phyloP scores from a whole-genome alignment of 2,888 invertebrate species.

The Nysson spinosus region DNA sequence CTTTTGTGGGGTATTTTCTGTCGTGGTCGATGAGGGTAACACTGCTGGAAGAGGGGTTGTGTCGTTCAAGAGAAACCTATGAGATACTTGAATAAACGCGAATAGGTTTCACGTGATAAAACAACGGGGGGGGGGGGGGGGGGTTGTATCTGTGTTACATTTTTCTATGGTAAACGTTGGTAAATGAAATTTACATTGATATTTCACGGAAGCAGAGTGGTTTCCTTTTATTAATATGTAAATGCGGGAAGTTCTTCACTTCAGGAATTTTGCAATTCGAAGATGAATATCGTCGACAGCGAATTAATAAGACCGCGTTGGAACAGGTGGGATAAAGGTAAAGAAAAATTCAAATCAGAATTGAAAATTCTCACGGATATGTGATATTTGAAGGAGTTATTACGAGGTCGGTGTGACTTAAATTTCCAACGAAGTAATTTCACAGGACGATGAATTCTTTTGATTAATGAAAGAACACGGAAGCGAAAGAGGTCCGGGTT shows the following conservation, averaged over 20 bases:
- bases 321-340: background rate
- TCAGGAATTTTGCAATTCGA: too few species aligned
- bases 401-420: slow-evolving; percentile 17
- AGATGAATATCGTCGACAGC: too few species aligned
- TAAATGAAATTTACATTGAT: too few species aligned
- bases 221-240: too few species aligned
- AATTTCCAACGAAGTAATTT: slow-evolving; percentile 31
- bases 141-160: too few species aligned
- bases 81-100: slow-evolving; percentile 12
- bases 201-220: too few species aligned
- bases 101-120: too few species aligned
- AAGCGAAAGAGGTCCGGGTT: background rate
- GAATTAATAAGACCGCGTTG: background rate
- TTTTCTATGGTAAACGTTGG: too few species aligned
- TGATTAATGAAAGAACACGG: slow-evolving; percentile 22
- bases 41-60: slow-evolving; percentile 13
- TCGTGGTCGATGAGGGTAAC: slow-evolving; percentile 21
- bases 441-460: slow-evolving; percentile 29
- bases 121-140: too few species aligned
- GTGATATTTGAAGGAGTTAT: slow-evolving; percentile 10
- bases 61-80: slow-evolving; percentile 36
- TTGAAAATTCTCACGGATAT: background rate
- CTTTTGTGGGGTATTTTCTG: slow-evolving; percentile 24
- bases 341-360: background rate
- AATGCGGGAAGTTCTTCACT: too few species aligned